These are phyloP conservation scores for Drosophila kepulauana DNA, from an alignment of 1,140 invertebrate species.

Conservation along the genomic window DNA sequence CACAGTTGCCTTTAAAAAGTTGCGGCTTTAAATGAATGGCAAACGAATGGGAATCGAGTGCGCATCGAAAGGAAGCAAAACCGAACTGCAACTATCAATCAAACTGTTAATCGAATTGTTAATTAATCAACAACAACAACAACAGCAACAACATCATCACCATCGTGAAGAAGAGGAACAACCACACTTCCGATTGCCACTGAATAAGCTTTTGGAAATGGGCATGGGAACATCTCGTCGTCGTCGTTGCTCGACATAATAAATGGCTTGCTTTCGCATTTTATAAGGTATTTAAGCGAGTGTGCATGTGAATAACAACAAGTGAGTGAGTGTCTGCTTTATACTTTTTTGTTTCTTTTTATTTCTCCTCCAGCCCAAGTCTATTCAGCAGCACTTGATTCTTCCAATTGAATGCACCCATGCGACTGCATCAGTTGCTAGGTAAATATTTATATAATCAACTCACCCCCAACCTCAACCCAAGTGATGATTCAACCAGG, in stretches of 20 bases:
- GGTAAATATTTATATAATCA: constrained; percentile 35
- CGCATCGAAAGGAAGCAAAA: not conserved
- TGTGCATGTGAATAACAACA: constrained; percentile 7
- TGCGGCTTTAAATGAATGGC: constrained; percentile 7
- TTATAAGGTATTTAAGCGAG: not conserved
- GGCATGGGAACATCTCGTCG: not conserved
- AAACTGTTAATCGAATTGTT: constrained; percentile 50
- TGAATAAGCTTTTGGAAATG: not conserved
- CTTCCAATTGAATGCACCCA: constrained; percentile 32
- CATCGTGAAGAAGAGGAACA: not conserved
- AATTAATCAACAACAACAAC: constrained; percentile 47
- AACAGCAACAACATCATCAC: no score
- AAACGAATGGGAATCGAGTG: not conserved
- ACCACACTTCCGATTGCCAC: constrained; percentile 38
- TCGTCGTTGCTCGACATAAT: constrained; percentile 8
- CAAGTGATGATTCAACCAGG: constrained; percentile 25
- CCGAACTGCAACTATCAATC: constrained; percentile 35
- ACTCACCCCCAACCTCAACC: not conserved
- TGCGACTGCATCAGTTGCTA: constrained; percentile 19
- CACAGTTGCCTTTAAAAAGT: constrained; percentile 5
- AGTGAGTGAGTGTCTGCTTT: not conserved
- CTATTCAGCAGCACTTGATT: constrained; percentile 16
- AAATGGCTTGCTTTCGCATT: constrained; percentile 21
- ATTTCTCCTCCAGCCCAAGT: not conserved
- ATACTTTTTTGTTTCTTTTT: not conserved